These are phyloP conservation scores for Dasypolia templi DNA, from an alignment of 2,888 invertebrate species.

Conservation along the genomic window DNA sequence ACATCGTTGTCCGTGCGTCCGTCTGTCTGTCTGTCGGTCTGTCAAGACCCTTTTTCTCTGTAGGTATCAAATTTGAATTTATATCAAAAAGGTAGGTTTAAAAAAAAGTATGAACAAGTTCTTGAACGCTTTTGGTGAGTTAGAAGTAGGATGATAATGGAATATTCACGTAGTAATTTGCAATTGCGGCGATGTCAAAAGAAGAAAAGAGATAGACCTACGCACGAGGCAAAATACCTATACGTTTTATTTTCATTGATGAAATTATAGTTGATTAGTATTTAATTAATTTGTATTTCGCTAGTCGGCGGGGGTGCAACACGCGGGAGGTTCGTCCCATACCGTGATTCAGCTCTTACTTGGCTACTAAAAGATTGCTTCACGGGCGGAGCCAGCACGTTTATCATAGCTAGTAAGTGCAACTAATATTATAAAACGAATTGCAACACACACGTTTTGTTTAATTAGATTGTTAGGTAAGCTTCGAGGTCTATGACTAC, in stretches of 20 bases:
- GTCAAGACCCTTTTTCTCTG: no score
- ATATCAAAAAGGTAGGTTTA: no score
- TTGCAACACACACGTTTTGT: conserved; percentile 37
- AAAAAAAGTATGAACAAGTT: not conserved
- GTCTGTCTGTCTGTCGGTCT: no score
- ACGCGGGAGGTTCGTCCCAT: conserved; percentile 92
- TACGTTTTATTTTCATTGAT: not conserved
- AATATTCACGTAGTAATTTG: not conserved
- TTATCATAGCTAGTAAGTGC: conserved; percentile 94
- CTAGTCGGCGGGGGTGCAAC: conserved; percentile 78
- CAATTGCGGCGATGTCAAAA: not conserved
- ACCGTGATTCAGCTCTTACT: conserved; percentile 94
- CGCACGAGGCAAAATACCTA: no score
- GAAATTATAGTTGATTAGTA: not conserved
- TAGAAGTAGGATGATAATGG: conserved; percentile 10
- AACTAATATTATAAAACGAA: conserved; percentile 39
- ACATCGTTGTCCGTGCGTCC: no score
- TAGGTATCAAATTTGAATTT: no score
- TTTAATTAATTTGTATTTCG: not conserved
- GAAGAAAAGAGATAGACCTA: not conserved
- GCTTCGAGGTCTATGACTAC: conserved; percentile 54
- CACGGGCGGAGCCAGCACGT: conserved; percentile 94
- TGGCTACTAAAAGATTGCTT: conserved; percentile 95
- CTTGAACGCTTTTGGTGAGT: not conserved
- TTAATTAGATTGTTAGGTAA: conserved; percentile 59